A percentile compares a stretch with the other conserved stretches of the same genome.
phyloP scores from a whole-genome alignment of 2,888 invertebrate genomes.

The Uloborus plumipes region DNA sequence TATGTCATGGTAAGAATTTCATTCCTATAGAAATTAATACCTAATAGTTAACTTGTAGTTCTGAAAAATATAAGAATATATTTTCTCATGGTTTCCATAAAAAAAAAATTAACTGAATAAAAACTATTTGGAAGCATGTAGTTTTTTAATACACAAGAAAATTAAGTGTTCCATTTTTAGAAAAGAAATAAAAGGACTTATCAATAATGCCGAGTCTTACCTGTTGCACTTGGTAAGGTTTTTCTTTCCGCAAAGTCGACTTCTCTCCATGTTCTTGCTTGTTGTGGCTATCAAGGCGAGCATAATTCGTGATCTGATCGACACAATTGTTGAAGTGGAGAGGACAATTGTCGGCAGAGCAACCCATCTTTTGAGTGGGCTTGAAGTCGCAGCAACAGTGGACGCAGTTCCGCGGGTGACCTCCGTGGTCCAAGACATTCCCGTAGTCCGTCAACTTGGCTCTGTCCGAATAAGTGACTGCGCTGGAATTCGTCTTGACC shows the following conservation, averaged over 20 bases:
- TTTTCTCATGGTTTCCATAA: too few relatives aligned
- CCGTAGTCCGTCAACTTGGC: constrained; percentile 56
- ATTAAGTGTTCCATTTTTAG: too few relatives aligned
- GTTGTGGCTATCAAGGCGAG: constrained; percentile 68
- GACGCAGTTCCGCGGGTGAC: constrained; percentile 50
- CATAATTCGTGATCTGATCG: constrained; percentile 68
- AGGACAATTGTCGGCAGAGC: constrained; percentile 60
- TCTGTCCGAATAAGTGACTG: constrained; percentile 43
- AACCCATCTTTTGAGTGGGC: constrained; percentile 45
- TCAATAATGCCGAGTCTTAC: background rate
- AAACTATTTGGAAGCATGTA: too few relatives aligned
- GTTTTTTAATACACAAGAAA: too few relatives aligned
- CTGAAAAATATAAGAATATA: too few relatives aligned
- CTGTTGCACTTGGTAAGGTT: constrained; percentile 43
- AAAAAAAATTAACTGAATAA: too few relatives aligned
- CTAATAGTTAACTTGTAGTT: too few relatives aligned
- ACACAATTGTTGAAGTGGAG: constrained; percentile 60
- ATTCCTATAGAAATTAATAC: too few relatives aligned
- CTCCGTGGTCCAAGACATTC: constrained; percentile 55
- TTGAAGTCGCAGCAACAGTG: constrained; percentile 60
- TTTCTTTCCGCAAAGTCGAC: constrained; percentile 30
- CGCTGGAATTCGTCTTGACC: constrained; percentile 40
- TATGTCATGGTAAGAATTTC: too few relatives aligned
- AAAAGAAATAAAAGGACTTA: too few relatives aligned
- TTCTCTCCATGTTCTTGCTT: constrained; percentile 40